Base-by-base conservation (phyloP, 1,140 invertebrate species). In the Hesperophylax magnus region DNA sequence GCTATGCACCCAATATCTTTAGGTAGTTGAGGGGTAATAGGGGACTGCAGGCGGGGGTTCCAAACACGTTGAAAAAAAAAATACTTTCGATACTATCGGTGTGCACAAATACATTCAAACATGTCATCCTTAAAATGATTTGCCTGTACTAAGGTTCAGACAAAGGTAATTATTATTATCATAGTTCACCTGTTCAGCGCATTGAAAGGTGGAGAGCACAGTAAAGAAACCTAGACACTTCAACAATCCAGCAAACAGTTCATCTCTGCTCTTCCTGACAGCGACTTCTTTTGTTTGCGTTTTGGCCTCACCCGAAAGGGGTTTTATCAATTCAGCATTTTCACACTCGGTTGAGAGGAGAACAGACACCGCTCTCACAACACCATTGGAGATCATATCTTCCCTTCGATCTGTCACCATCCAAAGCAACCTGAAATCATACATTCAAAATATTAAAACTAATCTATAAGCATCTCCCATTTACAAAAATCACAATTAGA, bases 171-270 rank as follows among this genome's bases (percentile, higher is more conserved):
- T 39, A 39, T 39, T n/a, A 8, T 14, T 47, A 47, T 47, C 14
- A 14, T 14, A 47, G 22, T 22, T 56, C 34, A 90, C 89, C 87
- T 90, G 89, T 82, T 89, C 87, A 80, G 87, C 88, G 87, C 89
- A 90, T 60, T 86, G 84, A 34, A 82, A 78, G 58, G 87, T 85
- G 69, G 87, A 78, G 78, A 88, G 86, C 67, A 87, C 88, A 24
- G 89, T 89, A 77, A 90, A 90, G 75, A 88, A 87, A 39, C 88
- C 89, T 31, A 90, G 84, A 78, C 89, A 90, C 85, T 91, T 91
- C 24, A 91, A 83, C 75, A 91, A 87, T 14, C 88, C 88, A 80
- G 76, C 84, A 15, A 91, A 86, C 18, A 90, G 85, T 78, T 91
- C 88, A 82, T 88, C 86, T 56, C 81, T 89, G 87, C 74, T 87